Evolutionary conservation across 2,113 vertebrate species (phyloP).

Genomic region (Sebastes fasciatus): DNA sequence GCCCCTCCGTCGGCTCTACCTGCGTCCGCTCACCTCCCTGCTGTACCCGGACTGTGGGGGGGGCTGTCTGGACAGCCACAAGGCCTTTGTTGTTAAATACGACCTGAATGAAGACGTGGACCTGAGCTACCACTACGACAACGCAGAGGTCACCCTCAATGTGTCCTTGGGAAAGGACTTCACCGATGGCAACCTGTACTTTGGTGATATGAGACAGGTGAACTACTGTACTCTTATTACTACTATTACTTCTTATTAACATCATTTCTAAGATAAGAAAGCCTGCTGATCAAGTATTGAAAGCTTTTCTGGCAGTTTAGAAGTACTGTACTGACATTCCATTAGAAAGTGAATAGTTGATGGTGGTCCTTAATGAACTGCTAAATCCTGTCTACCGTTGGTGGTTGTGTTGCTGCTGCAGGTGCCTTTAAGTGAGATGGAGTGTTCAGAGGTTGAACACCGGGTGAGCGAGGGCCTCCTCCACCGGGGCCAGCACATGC

Average conservation of each 20-base stretch:
- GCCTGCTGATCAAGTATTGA: no score
- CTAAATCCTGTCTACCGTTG: background rate
- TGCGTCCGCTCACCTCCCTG: conserved; percentile 85
- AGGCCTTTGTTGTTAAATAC: conserved; percentile 95
- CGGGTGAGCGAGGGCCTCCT: conserved; percentile 86
- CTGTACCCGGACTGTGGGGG: conserved; percentile 93
- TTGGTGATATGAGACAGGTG: conserved; percentile 93
- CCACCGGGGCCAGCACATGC: conserved; percentile 94
- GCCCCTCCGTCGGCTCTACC: conserved; percentile 90
- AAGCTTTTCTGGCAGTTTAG: background rate
- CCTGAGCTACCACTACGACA: conserved; percentile 94
- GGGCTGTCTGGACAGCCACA: conserved; percentile 90
- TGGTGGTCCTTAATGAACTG: no score
- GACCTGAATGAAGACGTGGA: conserved; percentile 88
- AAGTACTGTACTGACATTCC: background rate
- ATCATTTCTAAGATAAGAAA: background rate
- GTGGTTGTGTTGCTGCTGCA: conserved; percentile 59
- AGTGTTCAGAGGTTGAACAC: conserved; percentile 89
- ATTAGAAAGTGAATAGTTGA: background rate
- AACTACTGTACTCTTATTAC: background rate
- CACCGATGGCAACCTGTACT: conserved; percentile 92
- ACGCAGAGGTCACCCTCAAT: conserved; percentile 94
- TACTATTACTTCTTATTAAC: background rate
- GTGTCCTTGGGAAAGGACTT: conserved; percentile 93
- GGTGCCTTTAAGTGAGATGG: conserved; percentile 84